Evolutionary conservation across 2,797 vertebrate species (phyloP).

Genomic region (Avahi laniger): DNA sequence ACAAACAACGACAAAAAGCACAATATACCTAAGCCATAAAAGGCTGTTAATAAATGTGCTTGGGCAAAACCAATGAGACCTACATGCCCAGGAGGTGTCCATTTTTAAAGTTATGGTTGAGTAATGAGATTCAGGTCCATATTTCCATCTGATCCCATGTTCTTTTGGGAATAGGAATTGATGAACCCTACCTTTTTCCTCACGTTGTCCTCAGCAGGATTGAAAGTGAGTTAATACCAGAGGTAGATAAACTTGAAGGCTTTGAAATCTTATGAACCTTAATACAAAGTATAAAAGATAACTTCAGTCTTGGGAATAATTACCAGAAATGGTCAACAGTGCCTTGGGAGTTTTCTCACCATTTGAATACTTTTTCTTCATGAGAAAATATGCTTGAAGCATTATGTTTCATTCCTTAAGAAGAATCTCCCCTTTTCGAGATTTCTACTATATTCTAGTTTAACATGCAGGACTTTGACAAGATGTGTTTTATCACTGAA

Average conservation of each 20-base stretch:
- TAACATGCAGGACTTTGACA: neutral
- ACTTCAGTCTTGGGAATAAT: neutral
- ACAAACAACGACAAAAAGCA: neutral
- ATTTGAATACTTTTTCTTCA: neutral
- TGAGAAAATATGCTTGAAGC: neutral
- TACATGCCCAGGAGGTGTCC: neutral
- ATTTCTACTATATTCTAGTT: neutral
- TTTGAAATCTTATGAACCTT: neutral
- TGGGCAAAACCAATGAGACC: neutral
- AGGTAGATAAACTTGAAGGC: neutral
- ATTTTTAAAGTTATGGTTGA: neutral
- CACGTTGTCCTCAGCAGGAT: neutral
- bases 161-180: neutral
- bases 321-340: neutral
- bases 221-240: neutral
- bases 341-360: neutral
- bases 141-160: neutral
- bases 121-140: neutral
- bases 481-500: neutral
- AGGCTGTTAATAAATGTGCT: neutral
- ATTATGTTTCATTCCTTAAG: neutral
- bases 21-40: neutral
- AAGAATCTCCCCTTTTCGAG: neutral
- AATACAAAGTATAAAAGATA: neutral
- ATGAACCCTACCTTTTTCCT: neutral